Base-by-base conservation (phyloP, 2,888 invertebrate genomes). In the Helicoverpa assulta region DNA sequence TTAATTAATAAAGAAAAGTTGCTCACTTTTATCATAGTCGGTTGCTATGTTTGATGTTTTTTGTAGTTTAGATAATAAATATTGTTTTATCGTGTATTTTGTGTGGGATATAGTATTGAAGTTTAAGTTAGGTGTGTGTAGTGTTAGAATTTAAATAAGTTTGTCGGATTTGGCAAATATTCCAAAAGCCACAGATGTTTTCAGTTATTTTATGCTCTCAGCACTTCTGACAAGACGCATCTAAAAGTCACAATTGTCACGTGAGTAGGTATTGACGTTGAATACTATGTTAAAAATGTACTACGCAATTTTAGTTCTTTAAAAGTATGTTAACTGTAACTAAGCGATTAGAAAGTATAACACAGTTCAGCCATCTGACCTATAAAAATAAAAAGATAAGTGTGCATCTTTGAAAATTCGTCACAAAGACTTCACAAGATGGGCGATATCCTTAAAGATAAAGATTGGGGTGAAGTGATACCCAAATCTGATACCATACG, bases 1-100 rank as follows among this genome's bases (percentile, higher is more conserved):
- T 72, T 75, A 59, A 73, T 77, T 78, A 73, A 73, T 78, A 73
- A 70, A 73, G 57, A 73, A 74, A 68, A 61, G 14, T 64, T 57
- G 12, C 10, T 18, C 47, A 12, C 21, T 67, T 73, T 73, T 61
- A 56, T 56, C 71, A 62, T 54, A 62, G 51, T 64, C 40, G 18
- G 66, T 70, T 73, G 60, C 65, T 54, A 61, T 67, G 57, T 76
- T 66, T 67, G 52, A 71, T 66, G 33, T 37, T 68, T 61, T 33
- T 40, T 4, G 16, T 16, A 12, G 33, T 29, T 29, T 53, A 54
- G 29, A 26, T 54, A n/a, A 16, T 54, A 8, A 53, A 21, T 26
- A 50, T 53, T 29, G 26, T 29, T n/a, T 26, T n/a, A 29, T 21
- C 18, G n/a, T 47, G 47, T n/a, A 40, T 47, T 47, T n/a, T 47